Evolutionary conservation across 1,140 invertebrate genomes (phyloP).

Genomic region (Drosophila repletoides): DNA sequence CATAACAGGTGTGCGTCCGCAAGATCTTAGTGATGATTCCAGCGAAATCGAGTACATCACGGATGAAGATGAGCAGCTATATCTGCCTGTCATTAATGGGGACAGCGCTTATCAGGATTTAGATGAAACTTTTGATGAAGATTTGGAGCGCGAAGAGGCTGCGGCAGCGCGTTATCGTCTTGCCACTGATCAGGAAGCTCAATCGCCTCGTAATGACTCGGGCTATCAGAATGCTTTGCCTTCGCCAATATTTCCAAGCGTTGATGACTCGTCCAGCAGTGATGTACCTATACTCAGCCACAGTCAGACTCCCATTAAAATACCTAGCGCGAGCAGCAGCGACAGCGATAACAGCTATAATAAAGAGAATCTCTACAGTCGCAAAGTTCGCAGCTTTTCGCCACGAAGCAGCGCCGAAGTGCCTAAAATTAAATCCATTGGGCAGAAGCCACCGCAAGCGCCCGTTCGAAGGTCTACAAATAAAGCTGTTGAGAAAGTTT

Average conservation of each 20-base stretch:
- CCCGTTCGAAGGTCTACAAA: too few relatives aligned
- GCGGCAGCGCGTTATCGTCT: slow-evolving; percentile 2
- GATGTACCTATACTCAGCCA: slow-evolving; percentile 64
- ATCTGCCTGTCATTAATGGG: slow-evolving; percentile 27
- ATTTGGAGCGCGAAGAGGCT: not conserved
- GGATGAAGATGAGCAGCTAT: slow-evolving; percentile 9
- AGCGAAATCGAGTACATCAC: slow-evolving; percentile 72
- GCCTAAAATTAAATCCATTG: slow-evolving; percentile 3
- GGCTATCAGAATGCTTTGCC: slow-evolving; percentile 54
- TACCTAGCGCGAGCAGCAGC: slow-evolving; percentile 54
- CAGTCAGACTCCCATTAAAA: slow-evolving; percentile 59
- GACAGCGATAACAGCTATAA: slow-evolving; percentile 42
- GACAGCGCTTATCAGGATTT: slow-evolving; percentile 10
- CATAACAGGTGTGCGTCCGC: slow-evolving; percentile 66
- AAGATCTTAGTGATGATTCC: slow-evolving; percentile 55
- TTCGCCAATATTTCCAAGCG: slow-evolving; percentile 50
- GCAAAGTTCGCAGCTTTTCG: slow-evolving; percentile 5
- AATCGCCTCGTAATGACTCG: slow-evolving; percentile 48
- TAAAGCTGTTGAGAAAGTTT: slow-evolving; percentile 12
- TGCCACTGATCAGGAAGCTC: not conserved
- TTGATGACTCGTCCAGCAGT: slow-evolving; percentile 49
- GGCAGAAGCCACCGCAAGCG: slow-evolving; percentile 62
- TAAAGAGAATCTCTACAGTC: slow-evolving; percentile 9
- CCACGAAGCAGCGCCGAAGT: slow-evolving; percentile 31
- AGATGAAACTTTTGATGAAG: not conserved